Conservation (phyloP, 2,113 vertebrate species). For the Thermophis baileyi region DNA sequence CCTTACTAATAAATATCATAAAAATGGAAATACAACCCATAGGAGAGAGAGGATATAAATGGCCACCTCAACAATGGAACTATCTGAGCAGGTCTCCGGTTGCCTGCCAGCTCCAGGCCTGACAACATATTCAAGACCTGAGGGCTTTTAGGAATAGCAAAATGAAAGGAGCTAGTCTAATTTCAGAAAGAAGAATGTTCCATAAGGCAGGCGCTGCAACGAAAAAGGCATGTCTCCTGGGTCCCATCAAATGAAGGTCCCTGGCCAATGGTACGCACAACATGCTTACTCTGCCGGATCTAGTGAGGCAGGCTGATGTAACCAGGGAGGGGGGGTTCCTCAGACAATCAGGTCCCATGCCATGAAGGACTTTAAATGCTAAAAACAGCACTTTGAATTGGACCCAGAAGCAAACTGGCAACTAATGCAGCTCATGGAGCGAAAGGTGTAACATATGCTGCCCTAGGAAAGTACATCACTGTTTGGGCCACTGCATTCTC, state of each 20-base stretch:
- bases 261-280: neutral
- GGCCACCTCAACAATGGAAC: neutral
- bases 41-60: neutral
- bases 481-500: neutral
- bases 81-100: neutral
- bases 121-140: neutral
- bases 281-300: neutral
- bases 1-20: too few relatives aligned
- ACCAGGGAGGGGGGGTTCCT: neutral
- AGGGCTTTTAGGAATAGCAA: neutral
- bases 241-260: neutral
- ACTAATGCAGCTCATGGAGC: neutral
- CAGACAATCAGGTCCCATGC: neutral
- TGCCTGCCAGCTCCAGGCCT: neutral
- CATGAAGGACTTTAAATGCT: neutral
- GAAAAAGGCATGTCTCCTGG: neutral
- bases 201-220: neutral
- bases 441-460: neutral
- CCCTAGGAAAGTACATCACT: neutral
- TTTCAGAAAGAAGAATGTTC: neutral
- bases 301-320: neutral
- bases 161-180: neutral
- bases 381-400: neutral
- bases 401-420: neutral
- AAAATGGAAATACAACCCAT: neutral